Evolutionary conservation across 2,113 vertebrate genomes (phyloP).

Genomic region (Notiomystis cincta): DNA sequence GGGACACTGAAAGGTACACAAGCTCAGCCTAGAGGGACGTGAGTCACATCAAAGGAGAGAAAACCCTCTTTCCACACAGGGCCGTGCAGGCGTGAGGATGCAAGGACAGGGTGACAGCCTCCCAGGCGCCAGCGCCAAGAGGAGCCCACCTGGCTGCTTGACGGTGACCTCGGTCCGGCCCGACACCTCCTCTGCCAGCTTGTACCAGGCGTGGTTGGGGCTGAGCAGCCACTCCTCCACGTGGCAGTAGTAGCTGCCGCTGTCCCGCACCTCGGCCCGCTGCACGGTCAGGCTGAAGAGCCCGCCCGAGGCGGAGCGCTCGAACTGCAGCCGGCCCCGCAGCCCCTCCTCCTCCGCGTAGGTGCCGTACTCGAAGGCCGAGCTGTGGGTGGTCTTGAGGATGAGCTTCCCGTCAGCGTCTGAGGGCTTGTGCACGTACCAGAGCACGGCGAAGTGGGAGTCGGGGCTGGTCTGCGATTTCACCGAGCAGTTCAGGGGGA

Average conservation of each 20-base stretch:
- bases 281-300: constrained; percentile 90
- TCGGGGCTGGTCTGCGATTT: constrained; percentile 86
- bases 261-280: constrained; percentile 86
- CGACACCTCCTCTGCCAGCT: constrained; percentile 77
- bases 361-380: constrained; percentile 87
- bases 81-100: accelerated
- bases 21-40: neutral
- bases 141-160: constrained; percentile 79
- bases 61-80: neutral
- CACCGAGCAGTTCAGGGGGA: constrained; percentile 88
- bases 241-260: constrained; percentile 93
- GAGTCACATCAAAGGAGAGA: neutral
- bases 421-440: constrained; percentile 85
- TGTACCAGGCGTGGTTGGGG: constrained; percentile 82
- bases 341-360: constrained; percentile 90
- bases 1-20: neutral
- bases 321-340: constrained; percentile 85
- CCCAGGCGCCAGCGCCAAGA: accelerated
- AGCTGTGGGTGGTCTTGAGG: constrained; percentile 86
- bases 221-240: constrained; percentile 87
- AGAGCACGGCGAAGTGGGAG: constrained; percentile 88
- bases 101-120: neutral
- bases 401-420: constrained; percentile 87
- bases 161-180: constrained; percentile 86
- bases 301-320: constrained; percentile 80